These are phyloP conservation scores for Borostomias antarcticus DNA, from an alignment of 2,797 vertebrate genomes.

Conservation along the genomic window DNA sequence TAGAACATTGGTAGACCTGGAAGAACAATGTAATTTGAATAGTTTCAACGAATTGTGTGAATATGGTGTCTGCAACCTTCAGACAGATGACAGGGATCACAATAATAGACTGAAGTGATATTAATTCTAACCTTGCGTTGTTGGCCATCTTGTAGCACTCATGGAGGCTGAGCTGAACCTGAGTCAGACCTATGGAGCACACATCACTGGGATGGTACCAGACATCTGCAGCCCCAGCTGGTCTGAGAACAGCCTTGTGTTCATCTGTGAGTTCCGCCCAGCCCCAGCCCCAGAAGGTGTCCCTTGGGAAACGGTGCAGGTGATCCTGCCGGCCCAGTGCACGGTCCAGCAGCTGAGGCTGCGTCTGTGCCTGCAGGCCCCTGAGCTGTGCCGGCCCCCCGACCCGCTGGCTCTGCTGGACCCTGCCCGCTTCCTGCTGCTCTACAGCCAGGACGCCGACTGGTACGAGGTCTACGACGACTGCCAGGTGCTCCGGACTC, in stretches of 20 bases:
- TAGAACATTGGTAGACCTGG: too few relatives aligned
- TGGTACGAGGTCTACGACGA: slow-evolving; percentile 80
- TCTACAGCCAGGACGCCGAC: slow-evolving; percentile 66
- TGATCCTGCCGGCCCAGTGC: slow-evolving; percentile 72
- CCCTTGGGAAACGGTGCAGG: slow-evolving; percentile 42
- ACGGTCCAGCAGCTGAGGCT: slow-evolving; percentile 75
- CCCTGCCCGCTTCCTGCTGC: slow-evolving; percentile 70
- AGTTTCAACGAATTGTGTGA: too few relatives aligned
- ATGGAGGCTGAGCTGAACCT: slow-evolving; percentile 37
- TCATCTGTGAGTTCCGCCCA: slow-evolving; percentile 65
- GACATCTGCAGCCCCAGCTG: slow-evolving; percentile 11
- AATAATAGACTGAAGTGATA: too few relatives aligned
- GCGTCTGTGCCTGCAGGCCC: slow-evolving; percentile 65
- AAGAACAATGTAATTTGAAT: too few relatives aligned
- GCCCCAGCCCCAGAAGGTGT: slow-evolving; percentile 18
- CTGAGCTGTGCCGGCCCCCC: slow-evolving; percentile 53
- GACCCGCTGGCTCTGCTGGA: slow-evolving; percentile 70
- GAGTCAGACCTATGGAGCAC: neutral
- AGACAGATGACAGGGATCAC: too few relatives aligned
- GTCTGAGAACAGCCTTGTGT: slow-evolving; percentile 64
- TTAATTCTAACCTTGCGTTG: too few relatives aligned
- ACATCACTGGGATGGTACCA: neutral
- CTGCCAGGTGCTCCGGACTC: slow-evolving; percentile 73
- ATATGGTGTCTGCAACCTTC: too few relatives aligned
- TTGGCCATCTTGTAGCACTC: too few relatives aligned